phyloP scores from a whole-genome alignment of 1,140 invertebrate genomes.

The Drosophila tristis region DNA sequence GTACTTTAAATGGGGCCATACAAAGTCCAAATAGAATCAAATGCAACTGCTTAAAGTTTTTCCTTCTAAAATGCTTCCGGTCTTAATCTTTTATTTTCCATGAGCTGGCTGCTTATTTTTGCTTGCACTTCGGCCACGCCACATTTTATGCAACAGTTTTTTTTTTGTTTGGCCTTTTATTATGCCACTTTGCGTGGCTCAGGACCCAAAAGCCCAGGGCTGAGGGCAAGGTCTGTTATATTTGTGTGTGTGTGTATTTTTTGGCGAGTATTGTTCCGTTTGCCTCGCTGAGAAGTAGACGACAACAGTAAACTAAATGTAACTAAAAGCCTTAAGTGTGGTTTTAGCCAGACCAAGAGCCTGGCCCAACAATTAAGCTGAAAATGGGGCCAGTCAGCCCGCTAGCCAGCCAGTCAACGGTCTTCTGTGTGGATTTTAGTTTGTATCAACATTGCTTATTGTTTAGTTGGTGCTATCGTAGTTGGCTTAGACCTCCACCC shows the following conservation, averaged over 20 bases:
- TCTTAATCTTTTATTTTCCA: constrained; percentile 8
- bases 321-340: constrained; percentile 72
- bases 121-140: constrained; percentile 34
- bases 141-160: constrained; percentile 54
- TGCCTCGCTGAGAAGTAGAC: constrained; percentile 21
- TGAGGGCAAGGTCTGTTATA: constrained; percentile 48
- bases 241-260: constrained; percentile 24
- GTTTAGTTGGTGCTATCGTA: constrained; percentile 5
- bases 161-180: constrained; percentile 13
- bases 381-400: constrained; percentile 28
- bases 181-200: neutral
- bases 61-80: neutral
- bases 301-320: constrained; percentile 63
- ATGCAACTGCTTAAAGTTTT: neutral
- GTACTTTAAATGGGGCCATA: no score
- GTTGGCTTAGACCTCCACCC: constrained; percentile 1
- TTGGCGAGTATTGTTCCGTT: neutral
- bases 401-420: constrained; percentile 8
- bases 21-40: no score
- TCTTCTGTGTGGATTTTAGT: constrained; percentile 28
- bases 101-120: constrained; percentile 37
- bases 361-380: constrained; percentile 48
- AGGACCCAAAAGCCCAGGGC: constrained; percentile 18
- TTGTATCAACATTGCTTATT: constrained; percentile 20
- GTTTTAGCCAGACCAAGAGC: constrained; percentile 53